Evolutionary conservation across 2,888 invertebrate genomes (phyloP).

Genomic region (Ophion ellenae): DNA sequence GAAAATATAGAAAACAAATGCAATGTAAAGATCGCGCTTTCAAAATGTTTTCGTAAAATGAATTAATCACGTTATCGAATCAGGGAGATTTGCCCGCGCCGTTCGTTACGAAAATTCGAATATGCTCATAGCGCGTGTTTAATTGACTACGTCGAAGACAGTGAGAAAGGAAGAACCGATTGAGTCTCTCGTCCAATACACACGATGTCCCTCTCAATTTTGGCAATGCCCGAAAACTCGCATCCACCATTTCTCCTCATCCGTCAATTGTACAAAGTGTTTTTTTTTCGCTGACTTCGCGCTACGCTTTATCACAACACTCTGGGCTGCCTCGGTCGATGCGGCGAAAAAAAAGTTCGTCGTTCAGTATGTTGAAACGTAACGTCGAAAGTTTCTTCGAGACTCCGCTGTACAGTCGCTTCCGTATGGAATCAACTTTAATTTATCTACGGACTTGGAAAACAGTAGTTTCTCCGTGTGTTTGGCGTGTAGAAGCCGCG

Average conservation of each 20-base stretch:
- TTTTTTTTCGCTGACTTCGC: conserved; percentile 12
- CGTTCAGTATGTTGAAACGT: not conserved
- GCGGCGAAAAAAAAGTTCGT: conserved; percentile 6
- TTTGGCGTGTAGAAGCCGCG: conserved; percentile 73
- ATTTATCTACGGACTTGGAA: conserved; percentile 61
- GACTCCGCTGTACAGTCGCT: not conserved
- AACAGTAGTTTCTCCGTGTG: conserved; percentile 73
- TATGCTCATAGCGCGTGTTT: not conserved
- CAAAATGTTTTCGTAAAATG: not conserved
- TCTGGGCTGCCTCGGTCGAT: conserved; percentile 26
- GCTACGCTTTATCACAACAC: conserved; percentile 63
- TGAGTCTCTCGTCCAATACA: not conserved
- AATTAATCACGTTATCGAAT: not conserved
- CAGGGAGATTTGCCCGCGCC: not conserved
- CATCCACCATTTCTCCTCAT: not conserved
- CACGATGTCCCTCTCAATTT: conserved; percentile 13
- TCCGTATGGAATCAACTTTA: not conserved
- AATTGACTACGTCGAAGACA: conserved; percentile 22
- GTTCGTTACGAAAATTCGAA: not conserved
- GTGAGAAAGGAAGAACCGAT: conserved; percentile 34
- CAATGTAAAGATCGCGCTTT: not conserved
- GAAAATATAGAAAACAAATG: not conserved
- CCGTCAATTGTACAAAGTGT: not conserved
- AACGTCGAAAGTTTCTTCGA: not conserved
- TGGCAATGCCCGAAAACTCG: conserved; percentile 6